Conservation (phyloP, 1,140 invertebrate species). For the Euglossa dilemma region DNA sequence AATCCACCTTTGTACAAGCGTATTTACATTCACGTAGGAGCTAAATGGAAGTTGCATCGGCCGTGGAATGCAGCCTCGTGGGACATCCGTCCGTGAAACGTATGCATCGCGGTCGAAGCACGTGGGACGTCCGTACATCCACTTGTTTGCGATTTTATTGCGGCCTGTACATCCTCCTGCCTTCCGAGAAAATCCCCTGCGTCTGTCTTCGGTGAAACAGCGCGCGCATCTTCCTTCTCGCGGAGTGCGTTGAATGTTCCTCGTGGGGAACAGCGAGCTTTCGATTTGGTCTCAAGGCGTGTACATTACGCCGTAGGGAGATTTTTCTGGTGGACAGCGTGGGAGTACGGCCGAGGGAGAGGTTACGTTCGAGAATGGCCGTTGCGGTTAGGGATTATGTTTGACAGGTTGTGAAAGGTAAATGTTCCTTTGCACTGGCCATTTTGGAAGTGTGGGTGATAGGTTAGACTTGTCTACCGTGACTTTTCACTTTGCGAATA, state of each 20-base stretch:
- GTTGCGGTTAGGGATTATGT: no score
- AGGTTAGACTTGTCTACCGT: no score
- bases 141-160: constrained; percentile 46
- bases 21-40: constrained; percentile 60
- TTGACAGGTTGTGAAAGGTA: no score
- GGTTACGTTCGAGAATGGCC: no score
- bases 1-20: constrained; percentile 7
- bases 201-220: background rate
- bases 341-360: background rate
- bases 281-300: background rate
- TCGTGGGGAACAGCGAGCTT: background rate
- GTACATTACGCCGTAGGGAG: background rate
- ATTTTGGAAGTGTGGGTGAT: no score
- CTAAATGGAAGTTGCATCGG: constrained; percentile 33
- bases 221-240: background rate
- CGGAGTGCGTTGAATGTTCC: background rate
- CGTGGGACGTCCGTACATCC: constrained; percentile 42
- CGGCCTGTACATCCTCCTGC: background rate
- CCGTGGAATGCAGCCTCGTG: constrained; percentile 37
- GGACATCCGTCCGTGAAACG: constrained; percentile 49
- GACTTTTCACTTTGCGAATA: no score
- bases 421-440: no score
- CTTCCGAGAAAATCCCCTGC: constrained; percentile 14
- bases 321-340: background rate
- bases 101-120: constrained; percentile 52